phyloP scores from a whole-genome alignment of 92 coral and sea anemone genomes.

The Pocillopora meandrina region DNA sequence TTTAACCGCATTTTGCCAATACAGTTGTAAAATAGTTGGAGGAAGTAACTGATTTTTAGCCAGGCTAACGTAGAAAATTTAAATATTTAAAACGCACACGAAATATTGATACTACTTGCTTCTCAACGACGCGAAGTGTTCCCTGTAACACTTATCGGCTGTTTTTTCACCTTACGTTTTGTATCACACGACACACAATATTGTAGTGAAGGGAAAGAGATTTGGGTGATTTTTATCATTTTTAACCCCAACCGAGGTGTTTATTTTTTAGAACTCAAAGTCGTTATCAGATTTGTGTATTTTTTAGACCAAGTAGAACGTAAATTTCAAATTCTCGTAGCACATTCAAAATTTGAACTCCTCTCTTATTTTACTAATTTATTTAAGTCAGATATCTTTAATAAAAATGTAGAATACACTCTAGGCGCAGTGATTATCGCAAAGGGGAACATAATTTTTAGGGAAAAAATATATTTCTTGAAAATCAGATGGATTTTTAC shows the following conservation, averaged over 20 bases:
- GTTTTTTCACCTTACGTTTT: too few species aligned
- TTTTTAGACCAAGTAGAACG: neutral
- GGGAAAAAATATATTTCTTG: constrained; percentile 9
- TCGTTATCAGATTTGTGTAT: neutral
- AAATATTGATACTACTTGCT: too few species aligned
- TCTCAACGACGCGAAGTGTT: too few species aligned
- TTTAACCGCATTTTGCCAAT: too few species aligned
- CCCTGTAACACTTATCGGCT: too few species aligned
- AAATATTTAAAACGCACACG: too few species aligned
- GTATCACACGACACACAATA: too few species aligned
- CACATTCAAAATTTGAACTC: neutral
- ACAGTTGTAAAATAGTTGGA: too few species aligned
- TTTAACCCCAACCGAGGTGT: neutral
- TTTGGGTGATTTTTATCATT: neutral
- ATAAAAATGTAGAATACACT: neutral
- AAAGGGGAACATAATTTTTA: neutral
- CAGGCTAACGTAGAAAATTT: too few species aligned
- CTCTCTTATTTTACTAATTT: neutral
- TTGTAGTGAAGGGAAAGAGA: neutral
- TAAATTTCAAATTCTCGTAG: neutral
- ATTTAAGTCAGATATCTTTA: neutral
- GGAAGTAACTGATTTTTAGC: too few species aligned
- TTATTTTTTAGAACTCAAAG: neutral
- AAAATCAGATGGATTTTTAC: constrained; percentile 2
- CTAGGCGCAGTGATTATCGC: neutral